Conservation (phyloP, 2,797 vertebrate genomes). For the Leucoraja ocellata region DNA sequence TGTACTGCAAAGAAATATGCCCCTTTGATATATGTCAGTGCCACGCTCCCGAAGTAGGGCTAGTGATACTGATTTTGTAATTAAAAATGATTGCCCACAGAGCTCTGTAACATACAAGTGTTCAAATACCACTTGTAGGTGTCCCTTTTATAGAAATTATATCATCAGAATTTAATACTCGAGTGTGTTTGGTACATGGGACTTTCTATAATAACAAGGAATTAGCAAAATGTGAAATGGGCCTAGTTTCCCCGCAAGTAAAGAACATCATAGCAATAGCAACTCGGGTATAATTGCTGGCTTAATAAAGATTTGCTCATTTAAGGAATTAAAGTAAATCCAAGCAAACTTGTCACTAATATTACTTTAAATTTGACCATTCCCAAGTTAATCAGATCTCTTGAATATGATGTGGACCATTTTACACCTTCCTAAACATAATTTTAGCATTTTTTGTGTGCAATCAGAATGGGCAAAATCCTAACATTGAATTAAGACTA, state of each 20-base stretch:
- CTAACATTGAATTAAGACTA: neutral
- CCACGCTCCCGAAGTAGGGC: neutral
- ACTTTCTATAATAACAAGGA: neutral
- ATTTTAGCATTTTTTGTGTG: neutral
- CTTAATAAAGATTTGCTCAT: neutral
- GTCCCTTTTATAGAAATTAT: neutral
- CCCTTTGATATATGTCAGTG: neutral
- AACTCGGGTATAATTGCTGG: neutral
- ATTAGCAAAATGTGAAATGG: neutral
- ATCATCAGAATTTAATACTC: too few species aligned
- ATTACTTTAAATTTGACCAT: neutral
- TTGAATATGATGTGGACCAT: neutral
- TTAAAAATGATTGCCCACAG: neutral
- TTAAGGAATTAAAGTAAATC: constrained; percentile 1
- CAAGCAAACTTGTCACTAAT: neutral
- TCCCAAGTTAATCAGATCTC: neutral
- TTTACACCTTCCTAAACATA: neutral
- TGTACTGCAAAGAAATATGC: neutral
- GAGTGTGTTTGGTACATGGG: too few species aligned
- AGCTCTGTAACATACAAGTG: neutral
- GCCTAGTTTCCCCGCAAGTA: neutral
- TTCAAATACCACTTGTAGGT: neutral
- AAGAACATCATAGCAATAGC: neutral
- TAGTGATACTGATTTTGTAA: neutral
- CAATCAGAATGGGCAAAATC: neutral